Base-by-base conservation (phyloP, 2,797 vertebrate species). In the Vireo griseus region DNA sequence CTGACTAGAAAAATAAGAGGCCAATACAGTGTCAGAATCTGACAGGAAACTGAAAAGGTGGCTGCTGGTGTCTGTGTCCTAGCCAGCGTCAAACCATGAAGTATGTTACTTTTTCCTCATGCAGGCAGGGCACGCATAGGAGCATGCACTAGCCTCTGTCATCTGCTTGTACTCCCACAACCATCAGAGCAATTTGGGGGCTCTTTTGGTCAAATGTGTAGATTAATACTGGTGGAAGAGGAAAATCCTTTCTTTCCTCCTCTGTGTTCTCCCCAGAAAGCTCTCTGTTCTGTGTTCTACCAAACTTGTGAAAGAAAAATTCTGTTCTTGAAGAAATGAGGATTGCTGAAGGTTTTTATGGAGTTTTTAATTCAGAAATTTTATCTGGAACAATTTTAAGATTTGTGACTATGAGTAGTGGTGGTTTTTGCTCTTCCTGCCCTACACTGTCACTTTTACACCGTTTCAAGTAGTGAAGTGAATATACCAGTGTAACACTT, bases 111-210 rank as follows among this genome's bases (percentile, higher is more conserved):
- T 72, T 33, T 65, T 45, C 29, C 39, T 61, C 12, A 39, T 18
- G n/a, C 10, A 54, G 26, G 42, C 18, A 66, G 42, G 33, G 24
- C 11, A 9, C 35, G 17, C 7, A 11, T n/a, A 73, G 61, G 47
- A 86, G 13, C 48, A 51, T 6, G 16, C 17, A 15, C 1, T 4
- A 75, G 44, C 47, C 8, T 5, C 5, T 42, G 31, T n/a, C 13
- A 31, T 72, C 35, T 68, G 20, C 40, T 10, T 47, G 22, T 74
- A 16, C 10, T 85, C 24, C 33, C 24, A 26, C 16, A 65, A 51
- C 10, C 14, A 12, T 37, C 8, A 20, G 44, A 54, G 45, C 19
- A 45, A 29, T 58, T 1, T 1, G 1, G 12, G 15, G 24, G 4
- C 14, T 59, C 69, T 58, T 95, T 51, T 59, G 2, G 10, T 52